A percentile compares a stretch with the other conserved stretches of the same genome.
Conservation (phyloP, 2,888 invertebrate genomes). For the Erebia ligea region DNA sequence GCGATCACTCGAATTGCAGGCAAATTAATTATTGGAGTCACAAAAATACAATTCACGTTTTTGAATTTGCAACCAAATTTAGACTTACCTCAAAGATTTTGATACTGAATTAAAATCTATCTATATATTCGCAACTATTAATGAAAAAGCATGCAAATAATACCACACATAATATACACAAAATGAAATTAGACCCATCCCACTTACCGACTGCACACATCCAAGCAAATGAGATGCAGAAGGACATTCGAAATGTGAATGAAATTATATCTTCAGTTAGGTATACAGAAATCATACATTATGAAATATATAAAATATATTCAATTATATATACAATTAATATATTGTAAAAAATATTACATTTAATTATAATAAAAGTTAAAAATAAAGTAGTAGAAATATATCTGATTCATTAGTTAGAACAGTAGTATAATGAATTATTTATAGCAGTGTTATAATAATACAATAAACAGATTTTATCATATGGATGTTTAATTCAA, state of each 20-base stretch:
- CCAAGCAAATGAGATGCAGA: slow-evolving; percentile 45
- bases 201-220: slow-evolving; percentile 47
- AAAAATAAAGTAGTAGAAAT: too few species aligned
- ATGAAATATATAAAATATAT: not conserved
- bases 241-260: slow-evolving; percentile 38
- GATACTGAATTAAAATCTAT: not conserved
- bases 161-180: slow-evolving; percentile 10
- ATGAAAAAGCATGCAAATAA: slow-evolving; percentile 11
- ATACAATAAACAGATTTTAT: too few species aligned
- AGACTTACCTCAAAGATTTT: not conserved
- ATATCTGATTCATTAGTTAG: too few species aligned
- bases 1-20: too few species aligned
- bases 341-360: too few species aligned
- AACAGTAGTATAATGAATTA: too few species aligned
- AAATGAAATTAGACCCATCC: slow-evolving; percentile 30
- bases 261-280: slow-evolving; percentile 25
- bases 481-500: not conserved
- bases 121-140: not conserved
- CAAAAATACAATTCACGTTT: not conserved
- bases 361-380: too few species aligned
- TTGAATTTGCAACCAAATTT: not conserved
- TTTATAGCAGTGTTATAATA: too few species aligned
- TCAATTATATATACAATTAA: not conserved
- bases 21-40: not conserved
- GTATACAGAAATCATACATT: slow-evolving; percentile 20